phyloP scores from a whole-genome alignment of 2,888 invertebrate genomes.

The Nasonia oneida region DNA sequence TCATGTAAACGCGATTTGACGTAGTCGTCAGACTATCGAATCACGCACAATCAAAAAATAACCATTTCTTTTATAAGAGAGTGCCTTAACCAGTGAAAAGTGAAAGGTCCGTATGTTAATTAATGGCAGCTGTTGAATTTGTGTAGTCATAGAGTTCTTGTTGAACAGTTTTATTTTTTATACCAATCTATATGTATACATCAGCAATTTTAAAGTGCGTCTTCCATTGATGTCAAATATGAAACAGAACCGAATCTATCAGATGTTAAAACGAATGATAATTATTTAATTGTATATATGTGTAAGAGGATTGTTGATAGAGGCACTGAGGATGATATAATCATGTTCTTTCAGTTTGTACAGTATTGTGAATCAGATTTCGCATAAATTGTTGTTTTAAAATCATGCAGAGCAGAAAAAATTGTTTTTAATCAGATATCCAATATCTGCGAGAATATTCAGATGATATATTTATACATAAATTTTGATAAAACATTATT shows the following conservation, averaged over 20 bases:
- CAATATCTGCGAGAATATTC: constrained; percentile 24
- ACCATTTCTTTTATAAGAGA: constrained; percentile 32
- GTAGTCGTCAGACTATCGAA: constrained; percentile 25
- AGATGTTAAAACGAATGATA: constrained; percentile 40
- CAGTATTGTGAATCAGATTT: constrained; percentile 50
- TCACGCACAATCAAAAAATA: constrained; percentile 32
- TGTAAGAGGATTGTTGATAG: constrained; percentile 42
- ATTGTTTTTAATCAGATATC: constrained; percentile 37
- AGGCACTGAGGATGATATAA: constrained; percentile 14
- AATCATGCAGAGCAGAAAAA: not conserved
- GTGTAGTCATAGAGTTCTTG: constrained; percentile 48
- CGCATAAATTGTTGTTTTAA: constrained; percentile 49
- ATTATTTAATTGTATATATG: constrained; percentile 47
- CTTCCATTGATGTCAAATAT: constrained; percentile 55
- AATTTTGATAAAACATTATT: constrained; percentile 9
- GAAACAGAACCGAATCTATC: not conserved
- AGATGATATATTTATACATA: not conserved
- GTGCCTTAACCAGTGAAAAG: constrained; percentile 62
- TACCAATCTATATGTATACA: constrained; percentile 49
- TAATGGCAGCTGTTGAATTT: constrained; percentile 43
- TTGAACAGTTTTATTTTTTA: constrained; percentile 58
- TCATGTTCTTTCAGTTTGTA: constrained; percentile 49
- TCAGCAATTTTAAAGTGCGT: constrained; percentile 41
- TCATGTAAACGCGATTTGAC: constrained; percentile 40
- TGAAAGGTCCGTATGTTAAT: constrained; percentile 38